Percentiles rank a stretch among this genome's conserved stretches.
These are phyloP conservation scores for Neelides folsomi DNA, from an alignment of 2,888 invertebrate genomes.

Conservation along the genomic window DNA sequence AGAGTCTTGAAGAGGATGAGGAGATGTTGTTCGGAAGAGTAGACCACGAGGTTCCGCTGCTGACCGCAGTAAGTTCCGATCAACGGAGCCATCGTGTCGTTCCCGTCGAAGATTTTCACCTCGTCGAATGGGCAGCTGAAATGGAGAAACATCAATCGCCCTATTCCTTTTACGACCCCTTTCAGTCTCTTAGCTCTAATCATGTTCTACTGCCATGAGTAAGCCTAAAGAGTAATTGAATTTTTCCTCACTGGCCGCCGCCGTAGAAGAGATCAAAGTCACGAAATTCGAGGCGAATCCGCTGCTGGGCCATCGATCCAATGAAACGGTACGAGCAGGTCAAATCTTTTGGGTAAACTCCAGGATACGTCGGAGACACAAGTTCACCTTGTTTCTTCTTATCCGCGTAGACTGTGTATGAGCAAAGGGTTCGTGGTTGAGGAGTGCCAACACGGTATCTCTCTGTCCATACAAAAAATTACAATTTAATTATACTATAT, in stretches of 20 bases:
- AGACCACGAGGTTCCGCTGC: slow-evolving; percentile 87
- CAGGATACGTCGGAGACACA: slow-evolving; percentile 95
- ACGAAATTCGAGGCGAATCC: slow-evolving; percentile 87
- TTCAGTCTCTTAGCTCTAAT: not conserved
- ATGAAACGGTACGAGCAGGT: slow-evolving; percentile 85
- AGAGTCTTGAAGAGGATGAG: slow-evolving; percentile 84
- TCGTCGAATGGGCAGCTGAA: slow-evolving; percentile 95
- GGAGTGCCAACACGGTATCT: slow-evolving; percentile 77
- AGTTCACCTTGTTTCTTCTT: slow-evolving; percentile 53
- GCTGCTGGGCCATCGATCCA: slow-evolving; percentile 65
- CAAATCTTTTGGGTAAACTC: slow-evolving; percentile 94
- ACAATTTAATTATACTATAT: not conserved
- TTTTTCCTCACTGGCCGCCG: slow-evolving; percentile 79
- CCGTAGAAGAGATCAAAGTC: slow-evolving; percentile 98
- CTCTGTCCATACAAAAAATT: slow-evolving; percentile 42
- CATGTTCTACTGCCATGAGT: not conserved
- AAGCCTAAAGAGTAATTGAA: slow-evolving; percentile 1
- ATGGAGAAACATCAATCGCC: slow-evolving; percentile 23
- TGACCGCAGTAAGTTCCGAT: slow-evolving; percentile 96
- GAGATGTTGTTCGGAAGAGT: slow-evolving; percentile 81
- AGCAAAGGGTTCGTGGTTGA: slow-evolving; percentile 72
- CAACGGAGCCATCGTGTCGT: slow-evolving; percentile 70
- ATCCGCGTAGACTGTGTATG: slow-evolving; percentile 39
- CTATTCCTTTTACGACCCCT: slow-evolving; percentile 1
- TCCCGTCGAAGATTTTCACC: slow-evolving; percentile 92